Conservation (phyloP, 2,113 vertebrate genomes). For the Hassar affinis region DNA sequence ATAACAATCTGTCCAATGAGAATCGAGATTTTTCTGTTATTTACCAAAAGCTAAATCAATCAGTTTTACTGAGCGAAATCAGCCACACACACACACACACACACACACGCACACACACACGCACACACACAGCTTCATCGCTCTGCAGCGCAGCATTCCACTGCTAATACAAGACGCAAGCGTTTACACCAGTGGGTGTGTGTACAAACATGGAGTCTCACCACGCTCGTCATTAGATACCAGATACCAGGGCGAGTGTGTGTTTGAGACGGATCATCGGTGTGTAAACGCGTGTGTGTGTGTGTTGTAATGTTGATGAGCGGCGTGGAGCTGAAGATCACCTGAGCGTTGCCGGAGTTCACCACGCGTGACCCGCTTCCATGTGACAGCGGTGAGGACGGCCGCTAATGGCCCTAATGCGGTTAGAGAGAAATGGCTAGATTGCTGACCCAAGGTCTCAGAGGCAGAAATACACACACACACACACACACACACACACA, state of each 20-base stretch:
- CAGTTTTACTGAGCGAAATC: background rate
- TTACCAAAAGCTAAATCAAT: background rate
- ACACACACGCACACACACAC: background rate
- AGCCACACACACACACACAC: no score
- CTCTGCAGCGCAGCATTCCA: conserved; percentile 24
- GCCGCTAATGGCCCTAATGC: conserved; percentile 73
- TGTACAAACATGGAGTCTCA: background rate
- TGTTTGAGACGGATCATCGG: background rate
- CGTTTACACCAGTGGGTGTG: background rate
- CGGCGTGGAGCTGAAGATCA: conserved; percentile 55
- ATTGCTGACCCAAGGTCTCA: conserved; percentile 71
- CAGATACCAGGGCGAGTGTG: background rate
- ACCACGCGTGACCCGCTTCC: conserved; percentile 68
- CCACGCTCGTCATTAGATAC: background rate
- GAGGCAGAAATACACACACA: conserved; percentile 41
- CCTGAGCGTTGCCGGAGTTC: conserved; percentile 59
- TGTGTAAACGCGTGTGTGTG: background rate
- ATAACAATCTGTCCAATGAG: no score
- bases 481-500: conserved; percentile 32
- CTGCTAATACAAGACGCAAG: conserved; percentile 3
- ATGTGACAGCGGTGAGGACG: conserved; percentile 70
- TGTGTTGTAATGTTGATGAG: conserved; percentile 11
- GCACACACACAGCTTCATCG: background rate
- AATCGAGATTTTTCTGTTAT: no score
- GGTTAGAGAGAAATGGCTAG: conserved; percentile 72